These are phyloP conservation scores for Cladorhizidae sp. DNA, from an alignment of 37 sponge, comb jelly and placozoan genomes.

Conservation along the genomic window DNA sequence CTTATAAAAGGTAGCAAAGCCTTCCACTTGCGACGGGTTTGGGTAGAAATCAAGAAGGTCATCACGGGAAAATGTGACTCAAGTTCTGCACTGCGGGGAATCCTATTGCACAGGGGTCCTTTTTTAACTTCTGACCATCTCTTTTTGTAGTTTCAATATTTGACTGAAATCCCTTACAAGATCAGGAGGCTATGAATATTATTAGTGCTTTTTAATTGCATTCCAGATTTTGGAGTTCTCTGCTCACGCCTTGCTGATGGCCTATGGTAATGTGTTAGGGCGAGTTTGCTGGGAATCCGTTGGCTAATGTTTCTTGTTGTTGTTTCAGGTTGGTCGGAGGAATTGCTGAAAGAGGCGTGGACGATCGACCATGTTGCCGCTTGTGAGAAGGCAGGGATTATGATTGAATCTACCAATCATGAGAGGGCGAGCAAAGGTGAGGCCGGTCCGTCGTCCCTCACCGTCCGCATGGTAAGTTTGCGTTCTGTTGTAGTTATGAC, in stretches of 20 bases:
- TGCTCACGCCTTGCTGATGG: slow-evolving; percentile 67
- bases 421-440: not conserved
- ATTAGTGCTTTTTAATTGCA: slow-evolving; percentile 1
- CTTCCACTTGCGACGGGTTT: slow-evolving; percentile 6
- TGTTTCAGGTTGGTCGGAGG: slow-evolving; percentile 71
- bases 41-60: not conserved
- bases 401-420: not conserved
- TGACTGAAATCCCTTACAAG: no score
- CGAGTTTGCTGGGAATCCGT: no score
- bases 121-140: no score
- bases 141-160: no score
- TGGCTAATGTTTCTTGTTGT: slow-evolving; percentile 35
- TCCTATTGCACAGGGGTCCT: no score
- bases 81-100: no score
- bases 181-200: slow-evolving; percentile 28
- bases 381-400: slow-evolving; percentile 63
- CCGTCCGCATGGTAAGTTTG: slow-evolving; percentile 8
- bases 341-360: slow-evolving; percentile 66
- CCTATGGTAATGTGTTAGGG: slow-evolving; percentile 41
- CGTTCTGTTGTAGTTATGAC: no score
- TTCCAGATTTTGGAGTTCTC: slow-evolving; percentile 34
- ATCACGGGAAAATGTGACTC: no score
- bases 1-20: not conserved
- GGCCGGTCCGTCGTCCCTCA: not conserved
- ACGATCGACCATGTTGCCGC: slow-evolving; percentile 32